Base-by-base conservation (phyloP, 1,140 invertebrate genomes). In the Venturia canescens region DNA sequence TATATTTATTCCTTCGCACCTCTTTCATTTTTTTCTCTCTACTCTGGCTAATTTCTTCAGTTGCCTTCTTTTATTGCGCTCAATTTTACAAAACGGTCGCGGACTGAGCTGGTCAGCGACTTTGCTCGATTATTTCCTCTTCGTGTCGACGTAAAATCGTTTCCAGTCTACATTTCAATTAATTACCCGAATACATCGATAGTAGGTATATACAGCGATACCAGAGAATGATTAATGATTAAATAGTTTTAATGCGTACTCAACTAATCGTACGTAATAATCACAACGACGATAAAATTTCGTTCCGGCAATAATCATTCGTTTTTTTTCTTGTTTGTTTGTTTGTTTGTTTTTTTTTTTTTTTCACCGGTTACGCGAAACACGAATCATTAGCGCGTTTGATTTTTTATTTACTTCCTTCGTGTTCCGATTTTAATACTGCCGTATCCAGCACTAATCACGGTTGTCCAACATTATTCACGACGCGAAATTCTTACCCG, bases 281-380 rank as follows among this genome's bases (percentile, higher is more conserved):
- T 91, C 91, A 92, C 91, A 92, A 92, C 89, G 87, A 91, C 88
- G 88, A 92, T 90, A 88, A 91, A 90, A 88, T 90, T 88, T 87
- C 83, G 4, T 29, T 23, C 21, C 48, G 71, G 71, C 34, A 72
- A 72, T 16, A 34, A 38, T 38, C n/a, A 16, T 31, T 66, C 44
- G 3, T 79, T 50, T 31, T 15, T 53, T 21, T 6, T 53, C 15
- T 53, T 53, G 3, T 53, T 23, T 18, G 4, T 57, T 57, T 48
- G 16, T 11, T 48, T 69, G 69, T 31, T 66, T 29, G 3, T 79
- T 50, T 31, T 15, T 53, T 21, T 6, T 53, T 53, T 53, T 53
- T 18, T 53, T 23, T 18, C 6, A n/a, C 21, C 23, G 60, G 27
- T 27, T 27, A 6, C 60, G 21, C 50, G n/a, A 53, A 53, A 53